Evolutionary conservation across 1,140 invertebrate genomes (phyloP), one percentile per base, ranked within the genome.

Genomic region (Neomicropteryx cornuta): DNA sequence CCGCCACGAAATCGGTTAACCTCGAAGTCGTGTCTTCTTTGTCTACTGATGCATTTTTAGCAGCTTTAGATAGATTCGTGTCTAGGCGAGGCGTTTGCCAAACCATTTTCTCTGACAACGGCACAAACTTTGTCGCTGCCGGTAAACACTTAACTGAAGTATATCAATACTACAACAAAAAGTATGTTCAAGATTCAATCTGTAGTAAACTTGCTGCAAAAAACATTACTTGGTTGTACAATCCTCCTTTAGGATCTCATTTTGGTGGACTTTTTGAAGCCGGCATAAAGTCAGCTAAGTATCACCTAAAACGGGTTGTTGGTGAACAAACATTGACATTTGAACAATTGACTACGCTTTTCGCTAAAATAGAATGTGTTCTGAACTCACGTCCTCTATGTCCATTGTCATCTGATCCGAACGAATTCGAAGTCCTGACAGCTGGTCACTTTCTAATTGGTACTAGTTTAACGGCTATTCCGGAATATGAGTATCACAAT

Each of bases 391-490:
- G 48, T 8, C 48, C 50, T 8, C 13, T 49, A 31, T 37, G 33
- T 16, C 19, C 40, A 2, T 31, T 42, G 18, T 36, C 44, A 33
- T 31, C 39, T 17, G 33, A 34, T 49, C 51, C 6, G 41, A 38
- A 45, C 19, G 53, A 55, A 18, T 28, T 49, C n/a, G 31, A 28
- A 18, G 14, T 38, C 21, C 27, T 57, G 8, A 53, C 55, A 16
- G 53, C 55, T 5, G 52, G 35, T 13, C 52, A 63, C 43, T 60
- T 60, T 38, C 33, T 62, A 14, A 56, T 56, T 33, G 54, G 57
- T 8, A 23, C 42, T 17, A 45, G 55, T 2, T 28, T 59, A 11
- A 46, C 34, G 8, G 31, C 40, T 4, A 5, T 50, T 10, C 41
- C 47, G 8, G 39, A 46, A 17, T 27, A 27, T 27, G 23, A n/a